These are phyloP conservation scores for Pegea sp. DNA, from an alignment of 23 tunicate species.

Conservation along the genomic window DNA sequence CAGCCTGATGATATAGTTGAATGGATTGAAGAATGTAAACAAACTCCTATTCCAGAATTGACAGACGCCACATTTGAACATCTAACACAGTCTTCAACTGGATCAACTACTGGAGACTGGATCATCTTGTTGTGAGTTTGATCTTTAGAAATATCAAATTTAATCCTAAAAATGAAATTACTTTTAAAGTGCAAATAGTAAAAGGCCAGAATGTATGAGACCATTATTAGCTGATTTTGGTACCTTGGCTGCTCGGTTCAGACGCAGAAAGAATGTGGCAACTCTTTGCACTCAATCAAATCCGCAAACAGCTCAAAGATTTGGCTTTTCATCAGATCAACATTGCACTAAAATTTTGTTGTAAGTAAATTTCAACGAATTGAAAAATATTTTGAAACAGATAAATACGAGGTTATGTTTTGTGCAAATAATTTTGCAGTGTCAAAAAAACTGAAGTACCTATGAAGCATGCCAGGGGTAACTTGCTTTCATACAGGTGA, in stretches of 20 bases:
- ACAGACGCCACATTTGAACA: constrained; percentile 92
- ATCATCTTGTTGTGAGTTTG: constrained; percentile 72
- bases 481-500: constrained; percentile 72
- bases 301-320: constrained; percentile 21
- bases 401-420: not conserved
- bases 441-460: constrained; percentile 90
- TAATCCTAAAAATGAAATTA: not conserved
- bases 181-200: constrained; percentile 37
- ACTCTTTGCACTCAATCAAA: constrained; percentile 21
- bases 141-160: not conserved
- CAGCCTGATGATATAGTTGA: constrained; percentile 46
- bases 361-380: constrained; percentile 22
- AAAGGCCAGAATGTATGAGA: constrained; percentile 60
- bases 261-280: constrained; percentile 77
- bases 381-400: not conserved
- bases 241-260: constrained; percentile 33
- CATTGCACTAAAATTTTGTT: constrained; percentile 43
- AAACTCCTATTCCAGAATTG: constrained; percentile 73
- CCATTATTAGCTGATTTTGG: constrained; percentile 56
- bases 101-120: constrained; percentile 95
- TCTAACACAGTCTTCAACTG: constrained; percentile 75
- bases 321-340: constrained; percentile 13
- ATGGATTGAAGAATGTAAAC: constrained; percentile 85
- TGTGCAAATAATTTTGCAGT: constrained; percentile 8
- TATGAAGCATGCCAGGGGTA: constrained; percentile 91